Conservation (phyloP, 1,140 invertebrate species). For the Macrosteles quadrilineatus region DNA sequence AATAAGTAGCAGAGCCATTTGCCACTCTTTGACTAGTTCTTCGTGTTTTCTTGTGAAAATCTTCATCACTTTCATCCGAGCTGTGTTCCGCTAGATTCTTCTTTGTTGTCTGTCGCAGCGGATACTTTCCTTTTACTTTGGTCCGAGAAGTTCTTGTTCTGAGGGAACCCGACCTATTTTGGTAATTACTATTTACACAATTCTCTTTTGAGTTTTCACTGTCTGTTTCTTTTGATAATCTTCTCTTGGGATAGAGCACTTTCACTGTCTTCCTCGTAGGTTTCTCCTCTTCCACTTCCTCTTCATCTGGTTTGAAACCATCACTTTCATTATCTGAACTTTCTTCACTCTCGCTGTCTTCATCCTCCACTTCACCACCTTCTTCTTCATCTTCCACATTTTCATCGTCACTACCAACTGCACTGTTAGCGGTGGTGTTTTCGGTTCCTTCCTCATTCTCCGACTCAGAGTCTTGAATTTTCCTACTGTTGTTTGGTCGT, state of each 20-base stretch:
- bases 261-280: constrained; percentile 34
- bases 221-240: constrained; percentile 1
- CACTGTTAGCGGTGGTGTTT: not conserved
- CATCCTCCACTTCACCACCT: constrained; percentile 24
- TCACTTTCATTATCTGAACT: constrained; percentile 35
- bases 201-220: constrained; percentile 16
- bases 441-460: not conserved
- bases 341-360: constrained; percentile 38
- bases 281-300: constrained; percentile 35
- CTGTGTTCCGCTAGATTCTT: constrained; percentile 6
- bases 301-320: constrained; percentile 45
- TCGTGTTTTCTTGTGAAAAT: not conserved
- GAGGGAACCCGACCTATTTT: not conserved
- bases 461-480: not conserved
- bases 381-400: constrained; percentile 31
- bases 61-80: constrained; percentile 6
- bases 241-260: not conserved
- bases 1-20: not conserved
- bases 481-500: not conserved
- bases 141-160: too few relatives aligned
- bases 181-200: not conserved
- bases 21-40: not conserved
- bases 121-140: not conserved
- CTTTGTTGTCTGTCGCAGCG: not conserved
- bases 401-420: not conserved